Evolutionary conservation across 2,888 invertebrate species (phyloP), one percentile per base, ranked within the genome.

Genomic region (Cheilosia pagana): DNA sequence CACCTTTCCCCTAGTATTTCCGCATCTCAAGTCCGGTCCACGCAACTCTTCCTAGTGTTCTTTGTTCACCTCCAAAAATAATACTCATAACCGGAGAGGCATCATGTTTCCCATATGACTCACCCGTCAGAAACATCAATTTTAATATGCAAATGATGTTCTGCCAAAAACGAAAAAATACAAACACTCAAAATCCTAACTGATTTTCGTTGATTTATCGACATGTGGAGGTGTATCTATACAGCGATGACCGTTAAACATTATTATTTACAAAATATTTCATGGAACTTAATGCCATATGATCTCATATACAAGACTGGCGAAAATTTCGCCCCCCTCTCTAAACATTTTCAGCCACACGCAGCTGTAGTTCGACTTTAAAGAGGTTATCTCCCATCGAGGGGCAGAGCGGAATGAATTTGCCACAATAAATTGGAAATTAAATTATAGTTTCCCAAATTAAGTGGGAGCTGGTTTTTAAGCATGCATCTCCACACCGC

Each of bases 221-320:
- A 41, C 31, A 19, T 25, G 57, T 23, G 62, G 4, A 48, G 81
- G 81, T 35, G 67, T 48, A 60, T 23, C 19, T 67, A 55, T 43
- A 31, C 19, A 48, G 55, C 35, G 63, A 43, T 60, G 53, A 68
- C 55, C 19, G 23, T 68, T 50, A 43, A 62, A 74, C 60, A 68
- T 68, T 25, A 25, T 52, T 68, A 57, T 68, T 67, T 60, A 55
- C 62, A 62, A 55, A 74, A 81, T 68, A 52, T 78, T 60, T 65
- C 35, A n/a, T 28, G 21, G 23, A 70, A 77, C 39, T 3, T 39
- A 19, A 19, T 16, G 59, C 41, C 31, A 67, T 76, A 67, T 76
- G 76, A 76, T 67, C 76, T 76, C 76, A 76, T 67, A 31, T 12
- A 3, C 3, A 35, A 52, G 16, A 52, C 12, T 23, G 25, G 23